phyloP scores from a whole-genome alignment of 2,888 invertebrate genomes.

The Brachyopa scutellaris region DNA sequence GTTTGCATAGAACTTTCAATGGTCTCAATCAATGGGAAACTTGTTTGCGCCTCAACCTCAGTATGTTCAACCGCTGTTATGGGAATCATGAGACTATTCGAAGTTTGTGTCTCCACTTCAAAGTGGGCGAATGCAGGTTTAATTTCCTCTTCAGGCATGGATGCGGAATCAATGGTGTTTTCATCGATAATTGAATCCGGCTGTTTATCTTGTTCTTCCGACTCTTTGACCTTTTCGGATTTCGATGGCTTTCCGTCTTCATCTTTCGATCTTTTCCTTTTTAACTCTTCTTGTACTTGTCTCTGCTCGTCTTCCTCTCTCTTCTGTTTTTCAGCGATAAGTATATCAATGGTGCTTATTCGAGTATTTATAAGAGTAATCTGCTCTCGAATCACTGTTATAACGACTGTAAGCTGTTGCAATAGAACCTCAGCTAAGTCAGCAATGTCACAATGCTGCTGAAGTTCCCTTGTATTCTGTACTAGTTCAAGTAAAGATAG shows the following conservation, averaged over 20 bases:
- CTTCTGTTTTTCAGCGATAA: constrained; percentile 76
- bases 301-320: constrained; percentile 76
- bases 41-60: constrained; percentile 85
- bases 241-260: neutral
- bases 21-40: constrained; percentile 80
- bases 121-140: constrained; percentile 75
- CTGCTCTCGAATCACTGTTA: constrained; percentile 85
- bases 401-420: constrained; percentile 84
- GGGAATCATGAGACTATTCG: constrained; percentile 82
- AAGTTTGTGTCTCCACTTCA: constrained; percentile 87
- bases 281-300: constrained; percentile 70
- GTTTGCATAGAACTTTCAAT: constrained; percentile 80
- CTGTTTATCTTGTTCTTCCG: constrained; percentile 29
- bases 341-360: constrained; percentile 83
- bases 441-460: constrained; percentile 82
- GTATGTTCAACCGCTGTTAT: constrained; percentile 81
- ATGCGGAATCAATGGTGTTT: constrained; percentile 86
- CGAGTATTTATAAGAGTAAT: constrained; percentile 85
- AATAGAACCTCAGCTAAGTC: constrained; percentile 82
- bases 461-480: constrained; percentile 82
- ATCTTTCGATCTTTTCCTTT: neutral
- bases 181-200: constrained; percentile 79
- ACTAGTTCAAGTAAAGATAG: constrained; percentile 82
- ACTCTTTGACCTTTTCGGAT: neutral
- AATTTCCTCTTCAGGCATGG: constrained; percentile 88